Conservation (phyloP, 2,888 invertebrate species). For the Biston stratarius region DNA sequence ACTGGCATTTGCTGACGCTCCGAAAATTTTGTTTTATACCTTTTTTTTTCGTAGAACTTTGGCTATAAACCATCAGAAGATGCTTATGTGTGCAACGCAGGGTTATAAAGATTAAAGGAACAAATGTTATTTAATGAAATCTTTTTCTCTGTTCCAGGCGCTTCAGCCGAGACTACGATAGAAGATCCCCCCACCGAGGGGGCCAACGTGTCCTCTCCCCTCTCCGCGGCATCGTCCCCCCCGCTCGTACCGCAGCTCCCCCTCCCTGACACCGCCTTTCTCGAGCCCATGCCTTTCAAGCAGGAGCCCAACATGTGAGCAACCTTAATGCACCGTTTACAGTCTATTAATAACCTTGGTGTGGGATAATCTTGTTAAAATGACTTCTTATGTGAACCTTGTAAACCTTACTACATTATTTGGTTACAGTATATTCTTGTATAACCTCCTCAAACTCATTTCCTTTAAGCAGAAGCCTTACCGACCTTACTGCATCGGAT, state of each 20-base stretch:
- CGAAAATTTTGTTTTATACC: no score
- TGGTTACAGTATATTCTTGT: not conserved
- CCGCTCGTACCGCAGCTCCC: constrained; percentile 65
- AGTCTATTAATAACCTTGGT: constrained; percentile 13
- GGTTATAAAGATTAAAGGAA: no score
- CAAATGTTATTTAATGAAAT: no score
- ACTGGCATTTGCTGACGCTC: no score
- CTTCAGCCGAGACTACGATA: constrained; percentile 69
- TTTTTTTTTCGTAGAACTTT: no score
- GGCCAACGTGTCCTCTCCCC: constrained; percentile 42
- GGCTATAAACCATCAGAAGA: no score
- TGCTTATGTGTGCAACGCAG: no score
- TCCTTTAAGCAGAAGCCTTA: no score
- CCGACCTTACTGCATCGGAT: no score
- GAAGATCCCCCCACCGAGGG: constrained; percentile 52
- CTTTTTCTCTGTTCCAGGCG: constrained; percentile 57
- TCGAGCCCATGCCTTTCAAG: constrained; percentile 74
- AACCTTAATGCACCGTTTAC: constrained; percentile 6
- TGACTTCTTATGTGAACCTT: not conserved
- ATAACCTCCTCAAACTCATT: not conserved
- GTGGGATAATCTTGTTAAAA: not conserved
- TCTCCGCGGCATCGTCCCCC: constrained; percentile 58
- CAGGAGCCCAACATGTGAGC: constrained; percentile 80
- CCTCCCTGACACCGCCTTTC: constrained; percentile 55
- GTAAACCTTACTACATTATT: not conserved